phyloP scores from a whole-genome alignment of 2,113 vertebrate species.

The Mionectes macconnelli region DNA sequence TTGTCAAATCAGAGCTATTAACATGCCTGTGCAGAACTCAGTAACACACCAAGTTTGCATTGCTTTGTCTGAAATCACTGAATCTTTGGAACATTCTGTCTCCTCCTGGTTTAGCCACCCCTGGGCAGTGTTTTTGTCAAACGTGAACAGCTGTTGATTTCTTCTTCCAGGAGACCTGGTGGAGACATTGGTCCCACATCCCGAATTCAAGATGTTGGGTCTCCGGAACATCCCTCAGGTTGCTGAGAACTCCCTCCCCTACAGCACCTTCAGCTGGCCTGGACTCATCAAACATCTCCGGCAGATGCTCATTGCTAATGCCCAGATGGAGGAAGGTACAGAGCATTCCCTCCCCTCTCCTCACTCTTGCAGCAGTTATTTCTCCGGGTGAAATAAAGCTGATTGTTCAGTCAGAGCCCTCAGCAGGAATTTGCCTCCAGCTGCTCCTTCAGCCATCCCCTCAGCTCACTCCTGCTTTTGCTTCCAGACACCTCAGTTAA shows the following conservation, averaged over 20 bases:
- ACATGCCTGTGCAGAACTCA: neutral
- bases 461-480: neutral
- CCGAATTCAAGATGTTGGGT: conserved; percentile 91
- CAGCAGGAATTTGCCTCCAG: conserved; percentile 27
- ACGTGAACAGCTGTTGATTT: neutral
- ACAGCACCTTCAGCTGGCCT: conserved; percentile 89
- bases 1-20: neutral
- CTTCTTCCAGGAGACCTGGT: conserved; percentile 84
- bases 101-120: neutral
- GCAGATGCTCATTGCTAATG: conserved; percentile 93
- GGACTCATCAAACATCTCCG: conserved; percentile 89
- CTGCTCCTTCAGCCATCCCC: neutral
- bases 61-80: neutral
- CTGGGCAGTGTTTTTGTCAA: neutral
- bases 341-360: neutral
- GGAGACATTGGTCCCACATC: conserved; percentile 85
- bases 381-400: neutral
- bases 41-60: neutral
- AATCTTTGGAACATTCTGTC: neutral
- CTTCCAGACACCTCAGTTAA: conserved; percentile 6
- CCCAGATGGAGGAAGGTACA: conserved; percentile 93
- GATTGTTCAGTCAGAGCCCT: neutral
- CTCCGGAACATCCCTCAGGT: conserved; percentile 90
- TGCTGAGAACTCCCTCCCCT: conserved; percentile 83
- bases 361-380: neutral